phyloP scores from a whole-genome alignment of 2,797 vertebrate species.

The Cephalopachus bancanus region DNA sequence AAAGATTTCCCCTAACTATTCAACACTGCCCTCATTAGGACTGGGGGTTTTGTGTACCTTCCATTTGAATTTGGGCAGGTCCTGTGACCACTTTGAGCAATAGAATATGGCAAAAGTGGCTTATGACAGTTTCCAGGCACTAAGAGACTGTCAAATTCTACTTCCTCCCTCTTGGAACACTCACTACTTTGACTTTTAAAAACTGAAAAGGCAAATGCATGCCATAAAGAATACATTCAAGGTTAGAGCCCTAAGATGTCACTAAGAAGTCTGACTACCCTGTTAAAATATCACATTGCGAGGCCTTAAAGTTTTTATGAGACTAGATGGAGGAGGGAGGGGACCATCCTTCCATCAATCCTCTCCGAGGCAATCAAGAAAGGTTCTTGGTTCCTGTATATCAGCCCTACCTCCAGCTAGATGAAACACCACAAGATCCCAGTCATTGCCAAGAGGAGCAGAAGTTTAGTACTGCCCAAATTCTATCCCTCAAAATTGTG shows the following conservation, averaged over 20 bases:
- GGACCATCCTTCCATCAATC: background rate
- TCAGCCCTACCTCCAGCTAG: background rate
- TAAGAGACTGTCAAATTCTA: background rate
- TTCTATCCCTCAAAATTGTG: background rate
- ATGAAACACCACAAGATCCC: background rate
- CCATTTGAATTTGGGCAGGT: background rate
- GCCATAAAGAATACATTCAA: background rate
- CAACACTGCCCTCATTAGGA: background rate
- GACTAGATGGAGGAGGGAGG: background rate
- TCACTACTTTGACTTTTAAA: background rate
- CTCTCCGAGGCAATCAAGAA: background rate
- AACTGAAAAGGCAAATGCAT: background rate
- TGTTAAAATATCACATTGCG: background rate
- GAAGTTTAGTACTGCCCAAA: background rate
- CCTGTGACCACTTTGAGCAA: background rate
- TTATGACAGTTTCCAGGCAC: background rate
- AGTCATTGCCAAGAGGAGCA: background rate
- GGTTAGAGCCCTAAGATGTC: background rate
- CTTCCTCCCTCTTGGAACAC: background rate
- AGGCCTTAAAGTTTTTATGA: background rate
- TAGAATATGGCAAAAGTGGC: background rate
- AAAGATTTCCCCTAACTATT: background rate
- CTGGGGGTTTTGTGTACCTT: background rate
- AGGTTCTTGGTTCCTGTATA: background rate
- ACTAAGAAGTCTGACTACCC: background rate